Base-by-base conservation (phyloP, 2,888 invertebrate genomes). In the Eristalis pertinax region DNA sequence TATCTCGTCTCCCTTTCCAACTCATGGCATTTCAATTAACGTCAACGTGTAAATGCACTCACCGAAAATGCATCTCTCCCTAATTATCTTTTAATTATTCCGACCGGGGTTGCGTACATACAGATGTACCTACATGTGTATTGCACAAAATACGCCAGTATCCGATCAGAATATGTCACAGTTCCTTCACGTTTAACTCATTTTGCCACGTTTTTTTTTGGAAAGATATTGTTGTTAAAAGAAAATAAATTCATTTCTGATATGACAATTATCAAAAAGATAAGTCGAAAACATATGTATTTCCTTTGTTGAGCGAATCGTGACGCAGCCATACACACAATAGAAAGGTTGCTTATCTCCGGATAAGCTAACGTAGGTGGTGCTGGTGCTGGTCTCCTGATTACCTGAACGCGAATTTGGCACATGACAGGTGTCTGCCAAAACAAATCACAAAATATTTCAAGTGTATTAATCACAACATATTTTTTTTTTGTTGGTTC, bases 381-480 rank as follows among this genome's bases (percentile, higher is more conserved):
- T n/a, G 19, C 62, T 50, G n/a, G 50, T n/a, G 19, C 62, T 19
- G 26, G 62, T 26, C 62, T 15, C 15, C 69, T 81, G 69, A 78
- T 63, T 24, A 67, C 78, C 86, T 82, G 86, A 86, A 82, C 78
- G 24, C 43, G 35, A 22, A 62, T 22, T 69, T 87, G 84, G 79
- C 79, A 87, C 50, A 72, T 84, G 79, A 72, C 83, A 78, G 56
- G 35, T 72, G 56, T 75, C 79, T 79, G 70, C 65, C 67, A 84
- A 86, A 87, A 87, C 87, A 84, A 87, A 84, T 80, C 79, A 62
- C 64, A 84, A 79, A 70, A 70, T 69, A 72, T 73, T 83, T 73
- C 84, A 80, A 87, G 84, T 80, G 67, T 75, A 82, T 78, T 60
- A 75, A 74, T 82, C 70, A 82, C 67, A 41, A 38, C 8, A 60